A percentile compares a stretch with the other conserved stretches of the same genome.
Conservation (phyloP, 2,113 vertebrate species). For the Oreochromis niloticus region DNA sequence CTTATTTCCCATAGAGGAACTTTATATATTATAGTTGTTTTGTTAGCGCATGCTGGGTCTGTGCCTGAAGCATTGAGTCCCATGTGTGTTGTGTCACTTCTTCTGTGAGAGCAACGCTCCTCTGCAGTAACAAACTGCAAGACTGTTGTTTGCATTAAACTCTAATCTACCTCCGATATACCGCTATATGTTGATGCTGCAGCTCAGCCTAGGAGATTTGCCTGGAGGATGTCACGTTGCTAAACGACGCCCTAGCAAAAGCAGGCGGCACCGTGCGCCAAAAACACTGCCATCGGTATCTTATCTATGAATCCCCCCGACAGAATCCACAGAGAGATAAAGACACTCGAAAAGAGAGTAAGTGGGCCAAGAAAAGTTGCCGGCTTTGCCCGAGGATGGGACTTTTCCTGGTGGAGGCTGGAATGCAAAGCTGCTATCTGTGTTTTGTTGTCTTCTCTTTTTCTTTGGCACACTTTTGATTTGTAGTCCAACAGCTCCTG, state of each 20-base stretch:
- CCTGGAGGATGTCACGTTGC: conserved; percentile 28
- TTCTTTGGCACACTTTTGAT: conserved; percentile 63
- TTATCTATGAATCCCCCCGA: conserved; percentile 41
- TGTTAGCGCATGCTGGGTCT: conserved; percentile 20
- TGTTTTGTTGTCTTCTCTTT: conserved; percentile 55
- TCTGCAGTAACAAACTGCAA: conserved; percentile 5
- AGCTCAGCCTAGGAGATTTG: conserved; percentile 44
- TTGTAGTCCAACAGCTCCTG: conserved; percentile 73
- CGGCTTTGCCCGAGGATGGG: conserved; percentile 56
- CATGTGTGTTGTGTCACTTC: conserved; percentile 1
- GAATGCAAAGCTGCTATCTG: conserved; percentile 56
- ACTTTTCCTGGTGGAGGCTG: conserved; percentile 63
- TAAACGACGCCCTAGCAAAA: conserved; percentile 27
- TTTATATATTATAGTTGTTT: neutral
- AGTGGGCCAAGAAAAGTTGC: conserved; percentile 63
- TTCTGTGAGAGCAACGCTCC: neutral
- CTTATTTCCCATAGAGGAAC: conserved; percentile 27
- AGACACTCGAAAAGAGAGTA: conserved; percentile 45
- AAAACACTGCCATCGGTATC: conserved; percentile 31
- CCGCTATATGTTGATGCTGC: conserved; percentile 40
- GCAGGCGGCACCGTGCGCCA: neutral
- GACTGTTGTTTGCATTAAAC: conserved; percentile 42
- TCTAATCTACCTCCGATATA: conserved; percentile 43
- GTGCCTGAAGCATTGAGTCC: conserved; percentile 18
- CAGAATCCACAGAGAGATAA: conserved; percentile 33